Percentiles rank a stretch among this genome's conserved stretches.
phyloP scores from a whole-genome alignment of 2,113 vertebrate species.

The Plectropomus leopardus region DNA sequence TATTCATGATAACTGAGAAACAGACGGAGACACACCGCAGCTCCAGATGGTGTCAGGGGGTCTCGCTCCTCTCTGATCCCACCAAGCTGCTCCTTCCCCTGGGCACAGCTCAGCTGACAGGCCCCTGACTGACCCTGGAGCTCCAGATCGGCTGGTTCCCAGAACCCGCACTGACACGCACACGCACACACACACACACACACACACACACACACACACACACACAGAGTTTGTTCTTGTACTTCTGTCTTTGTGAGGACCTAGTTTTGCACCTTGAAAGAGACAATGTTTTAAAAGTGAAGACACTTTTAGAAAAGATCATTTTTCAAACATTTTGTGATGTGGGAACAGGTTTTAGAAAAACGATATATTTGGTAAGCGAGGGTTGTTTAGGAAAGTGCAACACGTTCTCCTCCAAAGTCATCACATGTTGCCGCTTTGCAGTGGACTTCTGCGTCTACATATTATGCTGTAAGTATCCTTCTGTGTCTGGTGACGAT shows the following conservation, averaged over 20 bases:
- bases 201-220: constrained; percentile 6
- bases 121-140: too few species aligned
- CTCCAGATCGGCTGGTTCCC: constrained; percentile 39
- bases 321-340: too few species aligned
- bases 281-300: not conserved
- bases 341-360: too few species aligned
- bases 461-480: too few species aligned
- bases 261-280: not conserved
- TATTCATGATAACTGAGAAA: not conserved
- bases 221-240: not conserved
- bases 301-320: too few species aligned
- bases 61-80: constrained; percentile 1
- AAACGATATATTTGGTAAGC: too few species aligned
- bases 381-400: too few species aligned
- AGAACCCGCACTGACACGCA: constrained; percentile 30
- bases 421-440: too few species aligned
- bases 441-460: too few species aligned
- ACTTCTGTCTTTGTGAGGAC: not conserved
- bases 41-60: constrained; percentile 9
- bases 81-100: not conserved
- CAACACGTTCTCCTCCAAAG: too few species aligned
- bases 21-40: not conserved
- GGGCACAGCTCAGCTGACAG: constrained; percentile 15
- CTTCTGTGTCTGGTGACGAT: too few species aligned
- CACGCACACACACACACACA: constrained; percentile 16